Percentiles rank a stretch among this genome's conserved stretches.
phyloP scores from a whole-genome alignment of 2,113 vertebrate species.

The Cynoglossus semilaevis region DNA sequence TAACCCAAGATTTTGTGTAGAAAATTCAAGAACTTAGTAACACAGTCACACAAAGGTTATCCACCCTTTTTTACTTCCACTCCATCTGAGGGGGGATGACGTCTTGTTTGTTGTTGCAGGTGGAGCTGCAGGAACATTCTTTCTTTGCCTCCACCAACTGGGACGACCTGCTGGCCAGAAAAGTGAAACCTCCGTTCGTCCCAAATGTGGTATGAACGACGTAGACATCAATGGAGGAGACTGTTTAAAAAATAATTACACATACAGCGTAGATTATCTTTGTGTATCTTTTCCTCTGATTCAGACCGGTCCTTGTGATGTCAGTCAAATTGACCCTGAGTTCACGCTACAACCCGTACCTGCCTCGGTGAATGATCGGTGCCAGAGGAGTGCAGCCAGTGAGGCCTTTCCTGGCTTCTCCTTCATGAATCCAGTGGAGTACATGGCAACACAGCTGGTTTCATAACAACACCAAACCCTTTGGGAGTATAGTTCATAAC shows the following conservation, averaged over 20 bases:
- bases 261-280: neutral
- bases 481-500: slow-evolving; percentile 33
- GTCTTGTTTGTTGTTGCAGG: slow-evolving; percentile 47
- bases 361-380: slow-evolving; percentile 61
- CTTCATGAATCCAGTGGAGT: slow-evolving; percentile 61
- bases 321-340: slow-evolving; percentile 74
- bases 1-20: too few species aligned
- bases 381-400: slow-evolving; percentile 19
- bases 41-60: too few species aligned
- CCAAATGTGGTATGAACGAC: slow-evolving; percentile 71
- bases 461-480: slow-evolving; percentile 27
- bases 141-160: slow-evolving; percentile 76
- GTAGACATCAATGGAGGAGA: neutral
- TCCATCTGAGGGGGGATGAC: too few species aligned
- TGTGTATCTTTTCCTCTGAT: slow-evolving; percentile 1
- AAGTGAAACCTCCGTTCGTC: slow-evolving; percentile 71
- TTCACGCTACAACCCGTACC: slow-evolving; percentile 73
- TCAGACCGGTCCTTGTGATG: slow-evolving; percentile 75
- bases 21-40: too few species aligned
- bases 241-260: neutral
- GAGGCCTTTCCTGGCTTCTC: slow-evolving; percentile 75
- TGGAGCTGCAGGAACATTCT: slow-evolving; percentile 71
- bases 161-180: slow-evolving; percentile 75
- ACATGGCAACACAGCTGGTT: slow-evolving; percentile 23
- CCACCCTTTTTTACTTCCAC: too few species aligned